Evolutionary conservation across 2,797 vertebrate genomes (phyloP).

Genomic region (Amblyraja radiata): DNA sequence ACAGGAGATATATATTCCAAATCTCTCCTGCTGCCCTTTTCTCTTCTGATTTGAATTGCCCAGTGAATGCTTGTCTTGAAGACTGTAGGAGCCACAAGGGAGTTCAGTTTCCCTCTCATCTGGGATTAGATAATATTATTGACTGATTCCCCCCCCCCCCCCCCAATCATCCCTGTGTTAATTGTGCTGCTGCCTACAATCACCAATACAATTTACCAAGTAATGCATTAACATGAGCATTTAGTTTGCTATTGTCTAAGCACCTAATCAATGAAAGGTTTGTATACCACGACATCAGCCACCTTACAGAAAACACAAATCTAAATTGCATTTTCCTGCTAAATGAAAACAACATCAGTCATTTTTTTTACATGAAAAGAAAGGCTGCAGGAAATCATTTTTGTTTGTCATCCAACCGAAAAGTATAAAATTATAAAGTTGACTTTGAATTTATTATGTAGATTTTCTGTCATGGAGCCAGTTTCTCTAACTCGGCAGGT

Average conservation of each 20-base stretch:
- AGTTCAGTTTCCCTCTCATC: background rate
- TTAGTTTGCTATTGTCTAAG: background rate
- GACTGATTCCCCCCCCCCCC: too few relatives aligned
- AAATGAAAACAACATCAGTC: background rate
- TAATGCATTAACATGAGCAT: background rate
- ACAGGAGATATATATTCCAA: background rate
- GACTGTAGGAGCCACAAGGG: background rate
- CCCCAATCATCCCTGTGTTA: too few relatives aligned
- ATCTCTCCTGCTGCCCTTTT: background rate
- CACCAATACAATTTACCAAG: too few relatives aligned
- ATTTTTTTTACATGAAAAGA: background rate
- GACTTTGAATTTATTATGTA: background rate
- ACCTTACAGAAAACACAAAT: background rate
- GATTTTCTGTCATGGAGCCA: background rate
- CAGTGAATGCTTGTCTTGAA: background rate
- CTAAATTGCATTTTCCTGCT: background rate
- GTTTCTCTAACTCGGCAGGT: background rate
- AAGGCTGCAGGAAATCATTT: background rate
- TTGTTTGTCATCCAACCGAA: background rate
- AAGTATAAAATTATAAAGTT: background rate
- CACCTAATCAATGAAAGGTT: background rate
- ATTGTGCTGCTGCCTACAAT: background rate
- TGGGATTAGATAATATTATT: background rate
- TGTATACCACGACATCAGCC: background rate
- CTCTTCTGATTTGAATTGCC: background rate